A percentile compares a stretch with the other conserved stretches of the same genome.
Conservation (phyloP, 2,797 vertebrate genomes). For the Pangasius mekongensis region DNA sequence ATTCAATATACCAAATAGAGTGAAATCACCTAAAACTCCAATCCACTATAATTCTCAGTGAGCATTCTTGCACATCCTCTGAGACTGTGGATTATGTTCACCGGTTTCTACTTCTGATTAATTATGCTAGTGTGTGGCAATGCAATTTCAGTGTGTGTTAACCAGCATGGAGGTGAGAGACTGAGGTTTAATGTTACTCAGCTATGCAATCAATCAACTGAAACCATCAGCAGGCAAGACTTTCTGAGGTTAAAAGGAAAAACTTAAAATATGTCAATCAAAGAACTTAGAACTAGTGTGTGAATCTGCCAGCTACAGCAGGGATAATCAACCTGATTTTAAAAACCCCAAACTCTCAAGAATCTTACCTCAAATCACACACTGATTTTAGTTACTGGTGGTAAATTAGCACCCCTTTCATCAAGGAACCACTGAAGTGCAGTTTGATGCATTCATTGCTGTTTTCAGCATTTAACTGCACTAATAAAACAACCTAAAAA, state of each 20-base stretch:
- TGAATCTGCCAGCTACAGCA: background rate
- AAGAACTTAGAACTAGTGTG: background rate
- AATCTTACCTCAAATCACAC: background rate
- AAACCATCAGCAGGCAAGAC: background rate
- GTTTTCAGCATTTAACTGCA: background rate
- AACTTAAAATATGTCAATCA: background rate
- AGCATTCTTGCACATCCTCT: background rate
- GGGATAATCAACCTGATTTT: background rate
- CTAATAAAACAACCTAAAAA: background rate
- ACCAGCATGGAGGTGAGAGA: background rate
- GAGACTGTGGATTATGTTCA: constrained; percentile 7
- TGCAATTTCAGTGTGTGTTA: background rate
- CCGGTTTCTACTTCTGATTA: background rate
- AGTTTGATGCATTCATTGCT: background rate
- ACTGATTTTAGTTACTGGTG: background rate
- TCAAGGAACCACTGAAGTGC: background rate
- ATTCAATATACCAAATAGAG: background rate
- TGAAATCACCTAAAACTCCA: background rate
- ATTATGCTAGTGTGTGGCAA: background rate
- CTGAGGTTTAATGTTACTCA: background rate
- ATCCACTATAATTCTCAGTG: background rate
- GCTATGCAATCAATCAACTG: background rate
- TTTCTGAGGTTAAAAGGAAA: background rate
- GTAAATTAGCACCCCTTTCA: background rate
- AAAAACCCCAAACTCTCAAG: background rate